Evolutionary conservation across 2,888 invertebrate genomes (phyloP), one percentile per base, ranked within the genome.

Genomic region (Hyposoter didymator): DNA sequence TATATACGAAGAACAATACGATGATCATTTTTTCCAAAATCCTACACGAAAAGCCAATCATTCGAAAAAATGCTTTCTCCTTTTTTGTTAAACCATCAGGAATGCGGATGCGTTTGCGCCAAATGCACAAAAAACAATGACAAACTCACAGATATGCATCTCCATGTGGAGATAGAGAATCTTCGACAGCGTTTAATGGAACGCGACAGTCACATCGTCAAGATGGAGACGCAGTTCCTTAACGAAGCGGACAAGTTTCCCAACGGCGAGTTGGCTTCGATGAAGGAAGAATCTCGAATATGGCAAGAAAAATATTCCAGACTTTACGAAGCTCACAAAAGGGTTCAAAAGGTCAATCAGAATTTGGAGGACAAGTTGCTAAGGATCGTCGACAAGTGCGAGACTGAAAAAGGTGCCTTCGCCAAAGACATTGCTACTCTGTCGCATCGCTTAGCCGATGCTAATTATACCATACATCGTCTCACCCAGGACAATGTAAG

Each of bases 281-380:
- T 98, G 80, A 96, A 97, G 90, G 98, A 98, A 88, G 98, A 98
- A 93, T 94, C 98, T 79, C 94, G 96, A 75, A 97, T 97, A 89
- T 98, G 98, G 97, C 96, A 98, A 93, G 99, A 99, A 92, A 98
- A 99, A 95, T 98, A 98, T 93, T 94, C 88, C 92, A 97, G 99
- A 91, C 95, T 99, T 89, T 97, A 97, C 94, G 99, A 99, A 92
- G 98, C 98, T 79, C 98, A 99, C 92, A 98, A 98, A 93, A 96
- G 98, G 91, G 97, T 99, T 83, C 99, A 99, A 94, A 98, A 97
- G 94, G 96, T 99, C 62, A 99, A 99, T 94, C 98, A 99, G 95
- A 97, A 97, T 89, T 95, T 99, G 90, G 99, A 99, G 95, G 99
- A 99, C 93, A 99, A 99, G 94, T 94, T 99, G 86, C 94, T 99